Conservation (phyloP, 2,113 vertebrate genomes). For the Pseudorectes ferrugineus region DNA sequence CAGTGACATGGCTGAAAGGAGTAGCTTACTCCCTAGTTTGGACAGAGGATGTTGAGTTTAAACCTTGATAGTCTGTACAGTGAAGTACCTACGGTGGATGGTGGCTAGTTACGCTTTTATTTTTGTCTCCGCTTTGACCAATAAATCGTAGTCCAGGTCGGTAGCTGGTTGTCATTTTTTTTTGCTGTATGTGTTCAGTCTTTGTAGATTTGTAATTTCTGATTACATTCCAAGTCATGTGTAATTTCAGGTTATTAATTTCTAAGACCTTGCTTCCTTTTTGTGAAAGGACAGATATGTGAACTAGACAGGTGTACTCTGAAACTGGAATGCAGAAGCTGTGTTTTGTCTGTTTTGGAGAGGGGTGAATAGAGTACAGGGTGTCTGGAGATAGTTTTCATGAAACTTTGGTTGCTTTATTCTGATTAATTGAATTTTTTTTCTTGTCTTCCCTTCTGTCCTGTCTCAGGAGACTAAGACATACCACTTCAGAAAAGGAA, state of each 20-base stretch:
- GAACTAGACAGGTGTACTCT: neutral
- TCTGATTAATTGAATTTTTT: neutral
- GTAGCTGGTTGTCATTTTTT: neutral
- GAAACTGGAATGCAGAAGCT: neutral
- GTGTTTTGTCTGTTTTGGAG: neutral
- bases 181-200: neutral
- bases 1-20: neutral
- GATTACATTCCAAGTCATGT: neutral
- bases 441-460: neutral
- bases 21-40: neutral
- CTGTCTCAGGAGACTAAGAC: conserved; percentile 65
- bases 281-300: accelerated
- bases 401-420: neutral
- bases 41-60: neutral
- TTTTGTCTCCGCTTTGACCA: neutral
- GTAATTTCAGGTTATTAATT: neutral
- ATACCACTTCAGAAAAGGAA: conserved; percentile 74
- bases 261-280: neutral
- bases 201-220: neutral
- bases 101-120: neutral
- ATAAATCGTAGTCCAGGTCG: neutral
- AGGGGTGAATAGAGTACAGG: neutral
- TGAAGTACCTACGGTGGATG: neutral
- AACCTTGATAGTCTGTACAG: neutral
- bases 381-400: neutral